Evolutionary conservation across 92 coral and sea anemone genomes (phyloP), one percentile per base, ranked within the genome.

Genomic region (Epizoanthus fatuus): DNA sequence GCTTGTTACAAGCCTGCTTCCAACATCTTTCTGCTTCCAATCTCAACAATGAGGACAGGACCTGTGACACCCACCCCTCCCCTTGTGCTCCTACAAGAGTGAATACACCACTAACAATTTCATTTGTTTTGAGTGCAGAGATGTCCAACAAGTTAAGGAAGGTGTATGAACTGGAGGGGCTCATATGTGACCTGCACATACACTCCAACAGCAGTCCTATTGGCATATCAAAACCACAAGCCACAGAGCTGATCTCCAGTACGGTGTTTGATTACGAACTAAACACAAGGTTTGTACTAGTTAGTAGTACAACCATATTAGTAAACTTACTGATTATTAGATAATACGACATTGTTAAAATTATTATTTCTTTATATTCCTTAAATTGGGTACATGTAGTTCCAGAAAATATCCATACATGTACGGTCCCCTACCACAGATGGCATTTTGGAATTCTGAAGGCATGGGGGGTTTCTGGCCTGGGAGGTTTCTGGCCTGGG

Each of bases 231-330:
- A 95, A 95, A 76, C 76, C 93, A 17, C 94, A 97, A 72, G 99
- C 98, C n/a, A 91, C 95, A 68, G 98, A 97, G 0, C 95, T 97
- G 32, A 69, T 97, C 40, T 97, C 99, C 40, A 91, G 93, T 39
- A 93, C 98, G 38, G 90, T 95, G 19, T 97, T 97, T 93, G 99
- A 97, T 68, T 97, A 92, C 83, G 99, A 97, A 74, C 85, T 92
- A 35, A 95, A 95, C 57, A 75, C 98, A 83, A 91, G 98, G 99
- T 97, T 64, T 63, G 89, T 66, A 74, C 22, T 39, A 8, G 42
- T 37, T 15, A 2, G 16, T 6, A 4, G 15, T 66, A 38, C 19
- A 20, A 37, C 8, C 49, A 44, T 9, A 6, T 44, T 44, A 44
- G 8, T 44, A 5, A 44, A 6, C 10, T 44, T 44, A 44, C 49